Evolutionary conservation across 2,113 vertebrate genomes (phyloP).

Genomic region (Montifringilla adamsi): DNA sequence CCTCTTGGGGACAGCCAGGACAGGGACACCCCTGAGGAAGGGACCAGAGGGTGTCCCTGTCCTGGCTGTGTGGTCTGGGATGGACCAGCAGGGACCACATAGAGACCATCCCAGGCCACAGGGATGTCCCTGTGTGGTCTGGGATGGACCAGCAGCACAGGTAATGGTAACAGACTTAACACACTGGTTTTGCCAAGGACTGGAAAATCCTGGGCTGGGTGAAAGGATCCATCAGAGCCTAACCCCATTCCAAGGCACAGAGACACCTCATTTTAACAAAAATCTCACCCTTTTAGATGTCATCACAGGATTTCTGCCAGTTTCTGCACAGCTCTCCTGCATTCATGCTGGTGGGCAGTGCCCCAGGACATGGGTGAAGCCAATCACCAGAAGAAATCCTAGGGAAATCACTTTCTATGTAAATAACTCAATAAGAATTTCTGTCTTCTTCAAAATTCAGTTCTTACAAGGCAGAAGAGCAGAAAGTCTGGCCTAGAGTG

Average conservation of each 20-base stretch:
- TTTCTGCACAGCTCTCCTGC: background rate
- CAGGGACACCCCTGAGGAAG: background rate
- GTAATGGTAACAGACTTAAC: fast-evolving
- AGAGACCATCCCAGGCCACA: too few species aligned
- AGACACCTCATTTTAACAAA: background rate
- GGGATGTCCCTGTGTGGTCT: background rate
- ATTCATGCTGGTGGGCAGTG: background rate
- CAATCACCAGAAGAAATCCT: background rate
- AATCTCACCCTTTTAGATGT: background rate
- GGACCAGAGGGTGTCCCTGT: background rate
- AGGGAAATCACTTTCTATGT: background rate
- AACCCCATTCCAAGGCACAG: background rate
- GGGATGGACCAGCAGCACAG: background rate
- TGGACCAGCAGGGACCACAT: background rate
- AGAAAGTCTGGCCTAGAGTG: background rate
- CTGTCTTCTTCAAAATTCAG: background rate
- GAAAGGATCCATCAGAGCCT: background rate
- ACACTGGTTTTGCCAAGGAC: background rate
- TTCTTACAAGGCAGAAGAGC: background rate
- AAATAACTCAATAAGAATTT: background rate
- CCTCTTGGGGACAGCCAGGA: background rate
- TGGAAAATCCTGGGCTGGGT: background rate
- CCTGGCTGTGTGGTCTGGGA: background rate
- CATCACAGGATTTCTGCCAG: background rate
- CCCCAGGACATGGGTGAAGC: background rate